Conservation (phyloP, 1,140 invertebrate genomes). For the Solenopsis invicta region DNA sequence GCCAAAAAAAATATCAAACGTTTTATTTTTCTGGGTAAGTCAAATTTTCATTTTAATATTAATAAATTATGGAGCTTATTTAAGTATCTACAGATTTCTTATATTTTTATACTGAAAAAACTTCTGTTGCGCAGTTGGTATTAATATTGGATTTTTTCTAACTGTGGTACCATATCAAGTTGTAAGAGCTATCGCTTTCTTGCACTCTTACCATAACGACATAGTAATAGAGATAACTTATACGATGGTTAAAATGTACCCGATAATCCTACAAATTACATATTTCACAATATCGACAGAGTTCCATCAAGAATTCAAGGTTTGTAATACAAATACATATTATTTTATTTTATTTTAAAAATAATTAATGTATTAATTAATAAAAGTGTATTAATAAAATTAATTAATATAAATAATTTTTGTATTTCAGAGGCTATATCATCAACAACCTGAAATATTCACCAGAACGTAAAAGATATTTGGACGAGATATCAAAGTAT, state of each 20-base stretch:
- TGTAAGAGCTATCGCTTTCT: constrained; percentile 69
- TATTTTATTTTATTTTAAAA: background rate
- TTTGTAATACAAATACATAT: constrained; percentile 41
- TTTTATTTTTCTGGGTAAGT: constrained; percentile 76
- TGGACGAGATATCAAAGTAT: background rate
- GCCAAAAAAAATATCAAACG: constrained; percentile 60
- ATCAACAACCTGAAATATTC: background rate
- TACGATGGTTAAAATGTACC: constrained; percentile 76
- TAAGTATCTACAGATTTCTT: background rate
- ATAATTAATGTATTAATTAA: background rate
- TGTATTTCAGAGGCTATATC: constrained; percentile 62
- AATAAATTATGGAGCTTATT: background rate
- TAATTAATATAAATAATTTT: constrained; percentile 16
- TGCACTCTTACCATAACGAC: constrained; percentile 70
- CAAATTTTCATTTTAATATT: background rate
- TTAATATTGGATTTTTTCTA: constrained; percentile 73
- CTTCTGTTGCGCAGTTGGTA: constrained; percentile 67
- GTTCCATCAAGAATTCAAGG: constrained; percentile 72
- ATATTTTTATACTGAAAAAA: background rate
- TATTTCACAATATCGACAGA: constrained; percentile 69
- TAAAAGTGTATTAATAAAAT: background rate
- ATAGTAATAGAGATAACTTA: constrained; percentile 71
- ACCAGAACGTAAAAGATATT: background rate
- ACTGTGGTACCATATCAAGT: constrained; percentile 80
- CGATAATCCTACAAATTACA: constrained; percentile 72